Evolutionary conservation across 2,797 vertebrate genomes (phyloP), one percentile per base, ranked within the genome.

Genomic region (Rhincodon typus): DNA sequence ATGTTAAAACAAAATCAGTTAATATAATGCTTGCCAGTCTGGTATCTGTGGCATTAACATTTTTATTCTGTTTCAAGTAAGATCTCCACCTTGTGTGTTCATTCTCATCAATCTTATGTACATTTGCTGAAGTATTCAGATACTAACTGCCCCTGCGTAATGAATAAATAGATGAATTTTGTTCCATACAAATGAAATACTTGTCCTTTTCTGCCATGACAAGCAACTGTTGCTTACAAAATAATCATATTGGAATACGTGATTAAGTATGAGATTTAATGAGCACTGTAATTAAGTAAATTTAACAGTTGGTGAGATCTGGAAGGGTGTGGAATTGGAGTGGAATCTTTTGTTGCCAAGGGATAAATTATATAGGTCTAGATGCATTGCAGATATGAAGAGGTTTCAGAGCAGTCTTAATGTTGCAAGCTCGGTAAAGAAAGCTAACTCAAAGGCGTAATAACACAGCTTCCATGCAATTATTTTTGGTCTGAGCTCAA

Each of bases 261-360:
- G 38, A 46, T 90, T 90, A n/a, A 90, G 25, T 34, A 88, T 57
- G 27, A 90, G 57, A 90, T 90, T 62, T 90, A 6, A 57, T 19
- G 62, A 42, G 25, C 21, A 42, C 34, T 50, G 46, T 30, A 57
- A 62, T 90, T 93, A 93, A 69, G 66, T 93, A 69, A 62, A 66
- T 90, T 67, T 93, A 67, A 93, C 21, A 10, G 90, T 93, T 93
- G 90, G n/a, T 62, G 53, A 42, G 66, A 93, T 69, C 90, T 69
- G n/a, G n/a, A n/a, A n/a, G n/a, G n/a, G n/a, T n/a, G n/a, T 66
- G 87, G 53, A 90, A 90, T 90, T 90, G 53, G 50, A 90, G 34
- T 90, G 87, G 27, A 34, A 19, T 12, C 12, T 62, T 90, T 90
- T 57, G 82, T 84, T 84, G 25, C 86, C 34, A 17, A 2, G 27